Conservation (phyloP, 2,113 vertebrate species). For the Dryoscopus gambensis region DNA sequence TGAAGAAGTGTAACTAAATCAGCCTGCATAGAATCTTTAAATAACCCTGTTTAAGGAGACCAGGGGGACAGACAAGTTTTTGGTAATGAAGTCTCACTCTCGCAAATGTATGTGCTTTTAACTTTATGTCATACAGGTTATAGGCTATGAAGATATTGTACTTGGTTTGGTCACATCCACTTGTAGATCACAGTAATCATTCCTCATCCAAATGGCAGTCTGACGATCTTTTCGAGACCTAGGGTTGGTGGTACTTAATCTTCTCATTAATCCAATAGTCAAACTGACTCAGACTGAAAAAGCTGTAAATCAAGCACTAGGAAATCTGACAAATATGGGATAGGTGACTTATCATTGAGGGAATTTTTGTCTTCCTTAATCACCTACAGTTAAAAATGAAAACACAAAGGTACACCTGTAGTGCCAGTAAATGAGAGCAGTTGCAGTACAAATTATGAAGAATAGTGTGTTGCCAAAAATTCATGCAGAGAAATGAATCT, state of each 20-base stretch:
- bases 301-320: conserved; percentile 1
- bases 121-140: not conserved
- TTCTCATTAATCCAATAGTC: not conserved
- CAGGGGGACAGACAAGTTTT: not conserved
- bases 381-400: conserved; percentile 21
- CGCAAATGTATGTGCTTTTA: not conserved
- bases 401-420: conserved; percentile 17
- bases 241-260: not conserved
- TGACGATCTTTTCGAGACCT: not conserved
- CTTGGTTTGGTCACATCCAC: not conserved
- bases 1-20: not conserved
- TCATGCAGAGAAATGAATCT: conserved; percentile 41
- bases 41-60: not conserved
- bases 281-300: conserved; percentile 6
- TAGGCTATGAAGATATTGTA: not conserved
- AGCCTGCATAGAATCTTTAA: not conserved
- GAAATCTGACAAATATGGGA: not conserved
- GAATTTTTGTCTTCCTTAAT: not conserved
- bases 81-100: not conserved
- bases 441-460: conserved; percentile 31
- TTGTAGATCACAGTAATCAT: not conserved
- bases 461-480: conserved; percentile 32
- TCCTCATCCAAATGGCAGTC: not conserved
- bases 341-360: not conserved
- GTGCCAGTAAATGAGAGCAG: not conserved